Evolutionary conservation across 2,888 invertebrate genomes (phyloP), one percentile per base, ranked within the genome.

Genomic region (Lasius platythorax): DNA sequence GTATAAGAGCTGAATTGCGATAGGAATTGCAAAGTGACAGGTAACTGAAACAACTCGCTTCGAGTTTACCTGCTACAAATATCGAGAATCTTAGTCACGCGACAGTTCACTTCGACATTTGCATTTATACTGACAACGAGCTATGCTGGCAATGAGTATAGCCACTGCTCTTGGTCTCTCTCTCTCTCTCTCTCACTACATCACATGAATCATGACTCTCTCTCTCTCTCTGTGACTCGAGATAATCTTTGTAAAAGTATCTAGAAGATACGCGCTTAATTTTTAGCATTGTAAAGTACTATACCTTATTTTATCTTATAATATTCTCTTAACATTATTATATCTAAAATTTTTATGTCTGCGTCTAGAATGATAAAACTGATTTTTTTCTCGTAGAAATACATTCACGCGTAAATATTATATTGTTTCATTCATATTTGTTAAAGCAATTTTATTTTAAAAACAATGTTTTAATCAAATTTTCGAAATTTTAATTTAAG

Each of bases 31-130:
- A 18, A 43, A 56, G 12, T 70, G n/a, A 61, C 53, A 33, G 56
- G 87, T 87, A 91, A 92, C 92, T 92, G 92, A 88, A 92, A 89
- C 91, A 92, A 90, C 91, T 93, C 37, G 88, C 91, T 91, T 70
- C 92, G 92, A 92, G 90, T 68, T 79, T 82, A 85, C 68, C 64
- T 56, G 33, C 5, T 23, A 23, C 8, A 61, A 63, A 37, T 63
- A 46, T 33, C 3, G 15, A 8, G 2, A 56, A 23, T 18, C 23
- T 28, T 3, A 9, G 8, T 3, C 11, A 63, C 18, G 15, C 40
- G 23, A 63, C 61, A 15, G 5, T 68, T 61, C 64, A 53, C 64
- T 64, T 11, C 23, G 18, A 37, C 23, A 43, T 43, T 43, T 50
- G 3, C 2, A 4, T 1, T 30, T 58, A 1, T 2, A 61, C 46